Evolutionary conservation across 2,888 invertebrate genomes (phyloP).

Genomic region (Conus canariensis): DNA sequence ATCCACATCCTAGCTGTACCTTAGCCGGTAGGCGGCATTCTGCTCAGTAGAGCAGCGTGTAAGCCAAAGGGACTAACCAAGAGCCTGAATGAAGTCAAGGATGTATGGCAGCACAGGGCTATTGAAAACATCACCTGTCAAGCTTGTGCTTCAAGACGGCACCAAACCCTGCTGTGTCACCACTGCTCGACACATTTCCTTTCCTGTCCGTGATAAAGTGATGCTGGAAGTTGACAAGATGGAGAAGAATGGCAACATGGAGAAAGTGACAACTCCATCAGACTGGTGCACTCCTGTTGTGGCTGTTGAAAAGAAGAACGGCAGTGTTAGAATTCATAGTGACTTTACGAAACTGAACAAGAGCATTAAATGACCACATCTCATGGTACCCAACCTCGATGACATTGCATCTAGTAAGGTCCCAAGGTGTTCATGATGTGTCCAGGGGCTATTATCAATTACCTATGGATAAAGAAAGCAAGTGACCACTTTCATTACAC

Average conservation of each 20-base stretch:
- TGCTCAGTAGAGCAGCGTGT: not conserved
- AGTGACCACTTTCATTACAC: not conserved
- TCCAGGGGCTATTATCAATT: not conserved
- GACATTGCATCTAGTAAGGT: not conserved
- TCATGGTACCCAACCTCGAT: not conserved
- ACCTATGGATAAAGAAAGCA: not conserved
- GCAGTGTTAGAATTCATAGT: not conserved
- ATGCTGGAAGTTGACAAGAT: not conserved
- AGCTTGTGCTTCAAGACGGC: not conserved
- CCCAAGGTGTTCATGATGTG: not conserved
- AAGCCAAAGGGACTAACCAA: not conserved
- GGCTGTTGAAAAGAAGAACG: not conserved
- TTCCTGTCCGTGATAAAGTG: not conserved
- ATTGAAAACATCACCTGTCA: constrained; percentile 12
- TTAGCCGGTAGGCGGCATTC: too few species aligned
- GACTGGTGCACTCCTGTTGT: not conserved
- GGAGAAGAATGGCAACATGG: not conserved
- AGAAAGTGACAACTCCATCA: not conserved
- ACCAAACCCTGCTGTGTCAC: not conserved
- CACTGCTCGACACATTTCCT: not conserved
- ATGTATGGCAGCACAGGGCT: not conserved
- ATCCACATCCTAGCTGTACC: not conserved
- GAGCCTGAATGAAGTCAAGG: not conserved
- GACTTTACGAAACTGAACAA: not conserved
- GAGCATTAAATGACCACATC: not conserved